Base-by-base conservation (phyloP, 2,797 vertebrate species). In the Somateria mollissima region DNA sequence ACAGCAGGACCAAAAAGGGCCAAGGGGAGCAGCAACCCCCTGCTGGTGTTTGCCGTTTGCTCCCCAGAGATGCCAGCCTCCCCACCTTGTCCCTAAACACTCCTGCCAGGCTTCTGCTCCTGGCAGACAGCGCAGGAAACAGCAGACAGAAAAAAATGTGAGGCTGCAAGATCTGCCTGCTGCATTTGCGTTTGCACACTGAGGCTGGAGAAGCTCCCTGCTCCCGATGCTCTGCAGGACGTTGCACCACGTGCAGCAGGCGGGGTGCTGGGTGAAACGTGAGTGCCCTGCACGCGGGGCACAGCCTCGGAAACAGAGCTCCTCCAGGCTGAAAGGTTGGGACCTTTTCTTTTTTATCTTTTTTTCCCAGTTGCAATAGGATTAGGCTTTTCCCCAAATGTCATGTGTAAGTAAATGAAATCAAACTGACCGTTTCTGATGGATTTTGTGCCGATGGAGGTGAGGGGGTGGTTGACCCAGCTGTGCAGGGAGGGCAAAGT, bases 291-390 rank as follows among this genome's bases (percentile, higher is more conserved):
- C 22, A 58, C 39, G 10, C 71, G 57, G 86, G 37, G 22, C 62
- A 21, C 17, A 15, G 58, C 36, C 67, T 39, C 14, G 69, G 71
- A 28, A 34, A 8, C 11, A 32, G 36, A 62, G 32, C 73, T 88
- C 43, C 51, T 62, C 76, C 5, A 2, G 70, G 22, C 77, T 72
- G 45, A 27, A 81, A 51, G 32, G 45, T 1, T 51, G 47, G n/a
- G 77, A 53, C 64, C 0, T 17, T 14, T 47, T 56, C 9, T 6
- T 0, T 16, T 12, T 56, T 49, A 7, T 56, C 9, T 6, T 0
- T 24, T 21, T 39, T 30, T 6, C 8, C 21, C 12, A 8, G 17
- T 18, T 86, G 57, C 83, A 77, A 56, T 30, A 67, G 1, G 4
- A 77, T 84, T 71, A 56, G 24, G 12, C 18, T 84, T 86, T 84